These are phyloP conservation scores for Ranitomeya imitator DNA, from an alignment of 2,113 vertebrate genomes.

Conservation along the genomic window DNA sequence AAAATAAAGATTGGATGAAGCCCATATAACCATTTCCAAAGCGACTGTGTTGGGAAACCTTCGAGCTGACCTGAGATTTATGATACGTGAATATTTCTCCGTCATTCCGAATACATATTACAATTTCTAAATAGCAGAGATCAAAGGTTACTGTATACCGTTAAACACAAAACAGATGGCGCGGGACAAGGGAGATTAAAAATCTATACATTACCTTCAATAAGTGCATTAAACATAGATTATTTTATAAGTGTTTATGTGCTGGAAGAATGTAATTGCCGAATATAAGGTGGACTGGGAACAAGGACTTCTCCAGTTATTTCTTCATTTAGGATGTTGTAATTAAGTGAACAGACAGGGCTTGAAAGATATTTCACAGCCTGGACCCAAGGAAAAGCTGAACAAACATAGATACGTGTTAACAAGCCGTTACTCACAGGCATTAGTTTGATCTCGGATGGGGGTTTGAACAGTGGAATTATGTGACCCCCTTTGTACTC, in stretches of 20 bases:
- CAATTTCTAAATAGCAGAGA: conserved; percentile 29
- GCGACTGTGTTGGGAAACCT: background rate
- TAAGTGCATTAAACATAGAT: conserved; percentile 42
- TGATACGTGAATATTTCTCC: conserved; percentile 11
- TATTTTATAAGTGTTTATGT: conserved; percentile 46
- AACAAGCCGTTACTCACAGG: conserved; percentile 34
- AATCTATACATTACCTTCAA: conserved; percentile 48
- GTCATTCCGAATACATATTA: conserved; percentile 27
- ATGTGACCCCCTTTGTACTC: conserved; percentile 27
- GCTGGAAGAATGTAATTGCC: conserved; percentile 45
- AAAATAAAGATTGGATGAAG: background rate
- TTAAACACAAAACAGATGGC: conserved; percentile 48
- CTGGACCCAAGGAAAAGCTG: conserved; percentile 31
- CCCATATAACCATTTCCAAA: background rate
- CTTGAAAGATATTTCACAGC: conserved; percentile 46
- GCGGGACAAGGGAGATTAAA: conserved; percentile 38
- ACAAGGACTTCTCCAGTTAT: conserved; percentile 25
- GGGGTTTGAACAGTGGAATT: conserved; percentile 34
- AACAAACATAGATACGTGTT: conserved; percentile 43
- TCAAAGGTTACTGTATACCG: conserved; percentile 36
- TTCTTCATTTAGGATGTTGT: conserved; percentile 34
- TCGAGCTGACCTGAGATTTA: conserved; percentile 23
- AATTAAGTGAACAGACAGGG: conserved; percentile 45
- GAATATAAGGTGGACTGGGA: conserved; percentile 30
- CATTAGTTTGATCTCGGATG: conserved; percentile 19